Percentiles rank a stretch among this genome's conserved stretches.
Conservation (phyloP, 2,888 invertebrate genomes). For the Limnephilus marmoratus region DNA sequence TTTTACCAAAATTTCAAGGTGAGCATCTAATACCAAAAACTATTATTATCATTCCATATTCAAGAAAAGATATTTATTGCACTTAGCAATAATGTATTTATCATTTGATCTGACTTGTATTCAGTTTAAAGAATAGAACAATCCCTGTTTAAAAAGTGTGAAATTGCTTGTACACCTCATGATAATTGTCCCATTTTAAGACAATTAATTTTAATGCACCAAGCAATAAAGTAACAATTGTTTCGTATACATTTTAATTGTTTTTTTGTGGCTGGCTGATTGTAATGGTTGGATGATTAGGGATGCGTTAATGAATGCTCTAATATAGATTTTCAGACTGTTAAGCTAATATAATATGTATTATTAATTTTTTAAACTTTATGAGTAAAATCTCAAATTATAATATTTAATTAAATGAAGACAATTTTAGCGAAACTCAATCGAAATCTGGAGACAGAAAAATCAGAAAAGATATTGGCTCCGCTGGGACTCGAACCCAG, state of each 20-base stretch:
- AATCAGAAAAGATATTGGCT: too few relatives aligned
- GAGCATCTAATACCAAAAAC: neutral
- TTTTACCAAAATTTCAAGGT: neutral
- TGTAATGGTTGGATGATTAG: neutral
- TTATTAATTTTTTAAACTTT: too few relatives aligned
- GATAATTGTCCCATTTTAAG: neutral
- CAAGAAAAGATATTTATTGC: neutral
- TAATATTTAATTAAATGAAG: too few relatives aligned
- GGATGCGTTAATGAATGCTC: neutral
- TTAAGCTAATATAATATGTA: neutral
- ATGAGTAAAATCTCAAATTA: too few relatives aligned
- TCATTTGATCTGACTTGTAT: neutral
- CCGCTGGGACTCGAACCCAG: too few relatives aligned
- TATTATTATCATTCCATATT: neutral
- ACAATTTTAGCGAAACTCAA: too few relatives aligned
- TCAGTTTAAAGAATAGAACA: neutral
- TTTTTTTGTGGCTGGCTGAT: neutral
- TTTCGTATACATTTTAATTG: neutral
- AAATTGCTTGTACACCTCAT: neutral
- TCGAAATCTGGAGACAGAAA: too few relatives aligned
- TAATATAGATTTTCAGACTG: neutral
- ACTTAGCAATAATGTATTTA: neutral
- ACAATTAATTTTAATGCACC: neutral
- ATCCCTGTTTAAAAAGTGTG: neutral
- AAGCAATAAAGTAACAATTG: neutral